Conservation (phyloP, 2,113 vertebrate genomes). For the Hyaena hyaena region DNA sequence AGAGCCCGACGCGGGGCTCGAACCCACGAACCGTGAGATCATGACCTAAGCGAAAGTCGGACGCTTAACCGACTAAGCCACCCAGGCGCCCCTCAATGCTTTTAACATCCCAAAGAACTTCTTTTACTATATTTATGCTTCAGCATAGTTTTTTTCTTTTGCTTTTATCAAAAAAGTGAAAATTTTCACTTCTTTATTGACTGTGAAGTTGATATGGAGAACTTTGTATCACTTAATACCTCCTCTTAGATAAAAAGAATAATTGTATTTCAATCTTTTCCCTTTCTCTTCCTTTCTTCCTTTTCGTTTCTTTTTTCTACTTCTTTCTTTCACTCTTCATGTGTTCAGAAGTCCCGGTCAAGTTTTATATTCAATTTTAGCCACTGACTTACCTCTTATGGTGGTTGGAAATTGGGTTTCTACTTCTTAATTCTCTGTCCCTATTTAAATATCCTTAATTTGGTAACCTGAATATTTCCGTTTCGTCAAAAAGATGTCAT, state of each 20-base stretch:
- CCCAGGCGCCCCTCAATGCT: no score
- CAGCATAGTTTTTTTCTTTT: not conserved
- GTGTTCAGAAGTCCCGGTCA: not conserved
- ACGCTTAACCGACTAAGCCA: no score
- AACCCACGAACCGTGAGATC: no score
- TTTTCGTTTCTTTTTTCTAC: not conserved
- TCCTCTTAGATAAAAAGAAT: not conserved
- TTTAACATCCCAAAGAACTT: not conserved
- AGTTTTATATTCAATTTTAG: conserved; percentile 11
- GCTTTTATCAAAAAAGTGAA: not conserved
- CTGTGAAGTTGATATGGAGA: not conserved
- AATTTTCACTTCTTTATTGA: not conserved
- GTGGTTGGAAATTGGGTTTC: not conserved
- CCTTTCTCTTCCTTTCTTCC: not conserved
- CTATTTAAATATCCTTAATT: conserved; percentile 22
- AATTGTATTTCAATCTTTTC: not conserved
- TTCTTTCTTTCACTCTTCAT: not conserved
- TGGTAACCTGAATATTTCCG: not conserved
- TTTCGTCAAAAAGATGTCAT: not conserved
- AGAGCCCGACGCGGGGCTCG: no score
- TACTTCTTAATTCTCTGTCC: not conserved
- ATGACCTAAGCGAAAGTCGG: no score
- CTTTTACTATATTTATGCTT: not conserved
- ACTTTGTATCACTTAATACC: not conserved
- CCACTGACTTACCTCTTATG: not conserved